Evolutionary conservation across 2,797 vertebrate genomes (phyloP).

Genomic region (Balearica regulorum): DNA sequence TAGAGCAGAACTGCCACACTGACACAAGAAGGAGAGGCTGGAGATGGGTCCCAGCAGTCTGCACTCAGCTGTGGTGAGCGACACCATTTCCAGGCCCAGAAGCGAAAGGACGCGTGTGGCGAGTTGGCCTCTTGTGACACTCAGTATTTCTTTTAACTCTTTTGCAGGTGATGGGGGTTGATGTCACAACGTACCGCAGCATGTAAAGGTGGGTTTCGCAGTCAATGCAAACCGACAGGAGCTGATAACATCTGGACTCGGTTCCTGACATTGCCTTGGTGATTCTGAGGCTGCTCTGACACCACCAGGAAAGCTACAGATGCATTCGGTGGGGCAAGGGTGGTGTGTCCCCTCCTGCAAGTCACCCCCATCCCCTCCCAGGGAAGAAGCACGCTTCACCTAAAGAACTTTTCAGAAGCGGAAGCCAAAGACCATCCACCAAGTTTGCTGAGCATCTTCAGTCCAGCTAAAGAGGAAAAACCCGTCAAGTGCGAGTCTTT

Average conservation of each 20-base stretch:
- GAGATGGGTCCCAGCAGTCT: background rate
- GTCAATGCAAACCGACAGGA: background rate
- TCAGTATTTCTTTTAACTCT: background rate
- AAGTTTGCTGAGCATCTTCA: background rate
- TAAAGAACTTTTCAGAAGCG: background rate
- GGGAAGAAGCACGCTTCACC: background rate
- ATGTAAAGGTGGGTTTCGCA: rapidly evolving
- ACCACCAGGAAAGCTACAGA: background rate
- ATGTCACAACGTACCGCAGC: background rate
- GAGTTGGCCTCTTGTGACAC: background rate
- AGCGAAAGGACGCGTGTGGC: background rate
- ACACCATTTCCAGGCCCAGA: background rate
- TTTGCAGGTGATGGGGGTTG: background rate
- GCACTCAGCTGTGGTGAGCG: background rate
- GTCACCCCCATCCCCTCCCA: background rate
- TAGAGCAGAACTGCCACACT: background rate
- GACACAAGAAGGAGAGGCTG: background rate
- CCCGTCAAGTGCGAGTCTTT: background rate
- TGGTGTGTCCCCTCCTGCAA: background rate
- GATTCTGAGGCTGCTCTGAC: background rate
- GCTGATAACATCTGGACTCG: background rate
- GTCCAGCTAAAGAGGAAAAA: background rate
- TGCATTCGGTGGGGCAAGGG: background rate
- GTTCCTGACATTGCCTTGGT: background rate
- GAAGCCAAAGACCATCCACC: background rate